Evolutionary conservation across 2,797 vertebrate genomes (phyloP).

Genomic region (Ptychadena robeensis): DNA sequence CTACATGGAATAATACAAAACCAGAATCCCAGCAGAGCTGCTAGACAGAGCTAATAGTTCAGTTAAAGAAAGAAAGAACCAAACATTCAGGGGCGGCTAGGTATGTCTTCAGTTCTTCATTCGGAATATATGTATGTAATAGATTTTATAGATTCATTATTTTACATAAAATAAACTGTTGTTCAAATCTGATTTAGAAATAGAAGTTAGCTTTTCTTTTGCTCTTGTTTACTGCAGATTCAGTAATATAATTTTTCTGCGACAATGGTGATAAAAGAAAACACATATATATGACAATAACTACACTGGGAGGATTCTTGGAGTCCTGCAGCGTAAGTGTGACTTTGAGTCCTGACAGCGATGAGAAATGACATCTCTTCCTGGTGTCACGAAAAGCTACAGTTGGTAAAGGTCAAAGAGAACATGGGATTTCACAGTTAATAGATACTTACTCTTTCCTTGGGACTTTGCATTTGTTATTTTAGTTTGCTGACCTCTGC

Average conservation of each 20-base stretch:
- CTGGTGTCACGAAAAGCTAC: slow-evolving; percentile 4
- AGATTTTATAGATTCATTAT: no score
- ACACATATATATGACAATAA: background rate
- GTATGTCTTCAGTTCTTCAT: no score
- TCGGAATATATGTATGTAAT: no score
- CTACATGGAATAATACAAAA: no score
- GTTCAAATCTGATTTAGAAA: background rate
- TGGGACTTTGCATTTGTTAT: slow-evolving; percentile 44
- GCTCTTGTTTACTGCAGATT: background rate
- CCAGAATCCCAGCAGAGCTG: no score
- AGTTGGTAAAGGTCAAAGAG: slow-evolving; percentile 17
- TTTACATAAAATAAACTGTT: no score
- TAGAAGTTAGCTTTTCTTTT: background rate
- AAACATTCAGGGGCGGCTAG: no score
- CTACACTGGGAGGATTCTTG: background rate
- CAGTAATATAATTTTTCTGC: background rate
- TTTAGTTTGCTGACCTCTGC: slow-evolving; percentile 61
- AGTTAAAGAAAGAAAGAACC: no score
- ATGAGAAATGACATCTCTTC: slow-evolving; percentile 25
- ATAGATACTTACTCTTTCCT: slow-evolving; percentile 55
- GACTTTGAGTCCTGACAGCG: slow-evolving; percentile 33
- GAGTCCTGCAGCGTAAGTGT: slow-evolving; percentile 13
- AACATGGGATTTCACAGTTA: slow-evolving; percentile 41
- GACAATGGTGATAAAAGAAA: background rate
- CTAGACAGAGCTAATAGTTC: no score